Base-by-base conservation (phyloP, 2,797 vertebrate genomes). In the Chiroxiphia lanceolata region DNA sequence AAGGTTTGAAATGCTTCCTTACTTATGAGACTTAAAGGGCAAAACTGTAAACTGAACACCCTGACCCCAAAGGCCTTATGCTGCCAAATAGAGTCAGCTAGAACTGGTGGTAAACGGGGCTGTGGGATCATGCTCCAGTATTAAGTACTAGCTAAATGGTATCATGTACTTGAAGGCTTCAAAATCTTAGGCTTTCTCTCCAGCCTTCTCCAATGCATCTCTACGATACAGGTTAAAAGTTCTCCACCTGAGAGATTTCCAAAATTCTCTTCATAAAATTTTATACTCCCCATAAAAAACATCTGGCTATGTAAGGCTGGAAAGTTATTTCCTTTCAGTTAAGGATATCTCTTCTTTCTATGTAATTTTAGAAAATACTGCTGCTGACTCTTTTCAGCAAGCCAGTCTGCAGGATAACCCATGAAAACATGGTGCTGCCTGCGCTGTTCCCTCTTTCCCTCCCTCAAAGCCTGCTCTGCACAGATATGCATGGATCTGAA, bases 11-110 rank as follows among this genome's bases (percentile, higher is more conserved):
- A 95, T 95, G 75, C 42, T 92, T 68, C 77, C 76, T 90, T 81
- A 76, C 61, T 94, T 81, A 77, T 84, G 95, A 72, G 91, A 90
- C 81, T 2, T 1, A 69, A 83, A 87, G 71, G 78, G 81, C 60
- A 89, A 93, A 96, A 92, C 71, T 80, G 77, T 69, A 87, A 97
- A 95, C 92, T 59, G 83, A 96, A 71, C 74, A 84, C 85, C 83
- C 78, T 96, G 91, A 93, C 94, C 78, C 40, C 75, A 54, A 80
- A 92, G 64, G 71, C 83, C 70, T 93, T 93, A 54, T 70, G 53
- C 86, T 96, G 83, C 94, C 86, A 93, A 85, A 75, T 80, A 70
- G 11, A 71, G 90, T 71, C 91, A 87, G 78, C 38, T 57, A 74
- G 86, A 87, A 68, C 83, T 61, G 81, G 27, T 94, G 67, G 75